A percentile compares a stretch with the other conserved stretches of the same genome.
Conservation (phyloP, 2,113 vertebrate genomes). For the Dascyllus trimaculatus region DNA sequence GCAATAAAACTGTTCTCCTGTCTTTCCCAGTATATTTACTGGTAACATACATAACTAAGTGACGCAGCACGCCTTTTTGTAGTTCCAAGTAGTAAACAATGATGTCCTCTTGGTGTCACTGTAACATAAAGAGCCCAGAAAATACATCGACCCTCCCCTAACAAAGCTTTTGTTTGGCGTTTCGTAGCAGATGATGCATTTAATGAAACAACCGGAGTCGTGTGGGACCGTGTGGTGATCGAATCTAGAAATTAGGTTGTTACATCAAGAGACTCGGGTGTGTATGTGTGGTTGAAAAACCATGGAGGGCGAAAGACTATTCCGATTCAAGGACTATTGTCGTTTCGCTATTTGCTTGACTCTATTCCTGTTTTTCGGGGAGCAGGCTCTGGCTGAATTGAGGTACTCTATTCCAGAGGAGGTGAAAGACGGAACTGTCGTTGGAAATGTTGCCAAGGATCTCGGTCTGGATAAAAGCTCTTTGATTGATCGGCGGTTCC, state of each 20-base stretch:
- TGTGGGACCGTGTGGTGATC: not conserved
- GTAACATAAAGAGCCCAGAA: not conserved
- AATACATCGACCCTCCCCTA: not conserved
- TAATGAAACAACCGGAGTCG: conserved; percentile 46
- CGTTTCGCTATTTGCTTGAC: conserved; percentile 8
- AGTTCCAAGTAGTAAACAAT: not conserved
- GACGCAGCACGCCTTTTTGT: too few relatives aligned
- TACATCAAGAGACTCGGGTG: not conserved
- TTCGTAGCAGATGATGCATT: conserved; percentile 55
- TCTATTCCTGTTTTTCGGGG: conserved; percentile 38
- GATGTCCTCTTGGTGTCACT: conserved; percentile 39
- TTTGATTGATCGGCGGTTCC: conserved; percentile 64
- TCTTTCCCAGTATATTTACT: too few relatives aligned
- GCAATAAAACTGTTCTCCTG: too few relatives aligned
- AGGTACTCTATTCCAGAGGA: conserved; percentile 81
- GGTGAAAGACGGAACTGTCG: conserved; percentile 68
- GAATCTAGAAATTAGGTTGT: not conserved
- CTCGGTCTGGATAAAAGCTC: conserved; percentile 72
- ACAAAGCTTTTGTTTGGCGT: conserved; percentile 1
- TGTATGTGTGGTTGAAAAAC: not conserved
- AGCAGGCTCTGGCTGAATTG: conserved; percentile 58
- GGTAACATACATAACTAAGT: too few relatives aligned
- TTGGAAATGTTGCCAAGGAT: conserved; percentile 82
- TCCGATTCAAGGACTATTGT: not conserved
- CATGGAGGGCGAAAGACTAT: conserved; percentile 32